Conservation (phyloP, 2,888 invertebrate genomes). For the Gerosis bhagava region DNA sequence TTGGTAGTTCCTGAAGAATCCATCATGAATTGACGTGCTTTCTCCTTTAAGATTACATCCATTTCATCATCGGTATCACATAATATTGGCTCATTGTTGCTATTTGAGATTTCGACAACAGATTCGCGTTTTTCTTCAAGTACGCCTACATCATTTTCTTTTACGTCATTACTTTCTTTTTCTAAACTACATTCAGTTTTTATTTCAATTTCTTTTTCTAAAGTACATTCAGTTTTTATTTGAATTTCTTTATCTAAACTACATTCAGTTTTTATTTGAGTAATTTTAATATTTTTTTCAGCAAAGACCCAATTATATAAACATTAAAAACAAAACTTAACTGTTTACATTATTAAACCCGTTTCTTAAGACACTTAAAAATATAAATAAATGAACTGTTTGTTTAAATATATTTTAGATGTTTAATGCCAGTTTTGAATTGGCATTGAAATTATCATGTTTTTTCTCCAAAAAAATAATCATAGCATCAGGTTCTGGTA, state of each 20-base stretch:
- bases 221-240: not conserved
- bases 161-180: not conserved
- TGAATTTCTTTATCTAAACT: not conserved
- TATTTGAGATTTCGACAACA: not conserved
- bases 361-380: too few species aligned
- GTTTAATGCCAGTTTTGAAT: too few species aligned
- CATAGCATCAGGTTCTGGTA: too few species aligned
- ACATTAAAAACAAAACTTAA: too few species aligned
- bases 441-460: too few species aligned
- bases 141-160: too few species aligned
- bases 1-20: too few species aligned
- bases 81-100: not conserved
- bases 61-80: constrained; percentile 21
- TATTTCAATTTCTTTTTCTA: not conserved
- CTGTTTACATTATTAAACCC: too few species aligned
- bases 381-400: too few species aligned
- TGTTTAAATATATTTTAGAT: too few species aligned
- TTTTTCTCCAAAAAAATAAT: too few species aligned
- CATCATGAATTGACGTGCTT: constrained; percentile 10
- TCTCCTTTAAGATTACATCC: constrained; percentile 15
- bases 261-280: constrained; percentile 14
- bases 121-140: not conserved
- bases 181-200: not conserved
- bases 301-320: too few species aligned
- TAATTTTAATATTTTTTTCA: constrained; percentile 17